Conservation (phyloP, 2,888 invertebrate genomes). For the Lasioglossum malachurum region DNA sequence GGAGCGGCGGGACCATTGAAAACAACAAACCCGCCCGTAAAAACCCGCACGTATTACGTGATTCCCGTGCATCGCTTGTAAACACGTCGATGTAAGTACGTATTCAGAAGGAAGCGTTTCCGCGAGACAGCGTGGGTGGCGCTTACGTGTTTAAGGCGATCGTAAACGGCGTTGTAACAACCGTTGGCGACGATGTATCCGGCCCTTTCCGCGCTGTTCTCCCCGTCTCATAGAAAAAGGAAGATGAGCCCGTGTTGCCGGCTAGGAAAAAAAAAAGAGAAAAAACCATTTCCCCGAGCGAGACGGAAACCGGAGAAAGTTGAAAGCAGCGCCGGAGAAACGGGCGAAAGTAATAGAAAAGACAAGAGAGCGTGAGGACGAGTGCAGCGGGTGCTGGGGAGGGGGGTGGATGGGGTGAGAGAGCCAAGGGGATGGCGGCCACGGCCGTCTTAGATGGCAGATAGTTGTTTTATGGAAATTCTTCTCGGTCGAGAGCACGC, state of each 20-base stretch:
- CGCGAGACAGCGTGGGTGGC: conserved; percentile 45
- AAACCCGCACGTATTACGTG: conserved; percentile 29
- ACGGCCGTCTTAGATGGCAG: conserved; percentile 78
- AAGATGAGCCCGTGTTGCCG: background rate
- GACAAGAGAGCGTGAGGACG: conserved; percentile 1
- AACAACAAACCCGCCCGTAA: conserved; percentile 31
- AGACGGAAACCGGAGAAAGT: conserved; percentile 42
- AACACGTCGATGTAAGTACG: conserved; percentile 46
- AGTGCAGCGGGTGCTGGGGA: background rate
- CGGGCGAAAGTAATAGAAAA: conserved; percentile 53
- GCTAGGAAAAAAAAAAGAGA: background rate
- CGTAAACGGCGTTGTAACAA: conserved; percentile 64
- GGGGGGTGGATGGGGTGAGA: conserved; percentile 10
- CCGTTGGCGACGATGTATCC: conserved; percentile 51
- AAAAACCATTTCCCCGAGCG: background rate
- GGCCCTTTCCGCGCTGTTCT: conserved; percentile 21
- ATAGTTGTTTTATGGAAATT: conserved; percentile 83
- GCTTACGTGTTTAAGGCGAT: conserved; percentile 57
- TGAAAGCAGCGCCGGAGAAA: conserved; percentile 27
- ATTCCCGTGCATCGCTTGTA: conserved; percentile 40
- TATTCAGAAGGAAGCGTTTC: conserved; percentile 31
- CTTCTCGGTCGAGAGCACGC: conserved; percentile 77
- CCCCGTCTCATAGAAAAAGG: conserved; percentile 15
- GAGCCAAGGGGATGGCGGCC: background rate
- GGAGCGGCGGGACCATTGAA: conserved; percentile 6